phyloP scores from a whole-genome alignment of 1,140 invertebrate species.

The Anastrepha ludens region DNA sequence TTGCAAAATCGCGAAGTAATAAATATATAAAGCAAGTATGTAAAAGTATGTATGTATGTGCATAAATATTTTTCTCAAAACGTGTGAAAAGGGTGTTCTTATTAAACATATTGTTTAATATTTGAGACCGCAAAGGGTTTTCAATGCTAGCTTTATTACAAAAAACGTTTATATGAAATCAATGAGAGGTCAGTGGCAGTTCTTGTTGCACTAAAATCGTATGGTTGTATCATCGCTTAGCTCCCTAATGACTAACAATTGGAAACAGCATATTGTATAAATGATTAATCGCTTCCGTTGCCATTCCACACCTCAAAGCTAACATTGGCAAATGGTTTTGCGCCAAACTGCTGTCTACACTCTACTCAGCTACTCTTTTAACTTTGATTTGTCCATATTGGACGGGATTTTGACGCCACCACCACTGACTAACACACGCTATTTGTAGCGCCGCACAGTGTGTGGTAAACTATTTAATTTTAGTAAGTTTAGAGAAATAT shows the following conservation, averaged over 20 bases:
- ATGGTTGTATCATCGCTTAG: no score
- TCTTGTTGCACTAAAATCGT: no score
- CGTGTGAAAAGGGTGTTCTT: no score
- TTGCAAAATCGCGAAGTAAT: no score
- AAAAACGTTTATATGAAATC: no score
- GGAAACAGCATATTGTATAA: not conserved
- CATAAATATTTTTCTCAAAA: no score
- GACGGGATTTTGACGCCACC: not conserved
- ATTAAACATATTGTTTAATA: no score
- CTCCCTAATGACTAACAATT: no score
- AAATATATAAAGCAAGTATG: not conserved
- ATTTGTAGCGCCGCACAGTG: not conserved
- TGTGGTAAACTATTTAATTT: not conserved
- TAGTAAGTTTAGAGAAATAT: no score
- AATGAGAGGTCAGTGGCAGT: no score
- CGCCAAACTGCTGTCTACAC: not conserved
- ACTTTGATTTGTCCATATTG: not conserved
- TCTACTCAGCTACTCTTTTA: not conserved
- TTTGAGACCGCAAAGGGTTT: no score
- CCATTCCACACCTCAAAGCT: not conserved
- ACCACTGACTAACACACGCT: not conserved
- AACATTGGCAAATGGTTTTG: not conserved
- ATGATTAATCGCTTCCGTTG: constrained; percentile 35
- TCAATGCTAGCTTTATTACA: no score
- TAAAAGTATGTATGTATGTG: not conserved